Percentiles rank a stretch among this genome's conserved stretches.
phyloP scores from a whole-genome alignment of 2,113 vertebrate species.

The Colius striatus region DNA sequence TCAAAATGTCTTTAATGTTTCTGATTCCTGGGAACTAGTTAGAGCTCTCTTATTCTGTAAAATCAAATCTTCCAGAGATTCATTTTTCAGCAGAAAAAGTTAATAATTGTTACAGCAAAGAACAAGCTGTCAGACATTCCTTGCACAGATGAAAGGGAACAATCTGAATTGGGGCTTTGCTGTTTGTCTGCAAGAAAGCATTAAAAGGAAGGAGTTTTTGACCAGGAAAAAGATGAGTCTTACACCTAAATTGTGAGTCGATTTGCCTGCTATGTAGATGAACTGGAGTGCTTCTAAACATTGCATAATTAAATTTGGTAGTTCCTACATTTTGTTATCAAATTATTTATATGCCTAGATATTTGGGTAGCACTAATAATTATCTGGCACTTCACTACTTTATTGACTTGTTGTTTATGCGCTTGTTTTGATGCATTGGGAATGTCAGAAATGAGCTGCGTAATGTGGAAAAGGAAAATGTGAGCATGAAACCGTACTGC shows the following conservation, averaged over 20 bases:
- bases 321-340: not conserved
- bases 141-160: not conserved
- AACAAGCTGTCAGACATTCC: not conserved
- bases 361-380: not conserved
- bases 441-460: not conserved
- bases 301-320: not conserved
- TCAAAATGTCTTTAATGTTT: not conserved
- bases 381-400: not conserved
- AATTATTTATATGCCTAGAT: not conserved
- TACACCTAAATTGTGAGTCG: not conserved
- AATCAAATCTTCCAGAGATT: not conserved
- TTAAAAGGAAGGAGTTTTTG: not conserved
- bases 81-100: not conserved
- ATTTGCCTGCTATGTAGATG: not conserved
- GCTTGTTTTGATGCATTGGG: not conserved
- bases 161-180: not conserved
- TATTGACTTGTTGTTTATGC: not conserved
- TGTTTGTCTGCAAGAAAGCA: not conserved
- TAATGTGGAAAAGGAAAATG: not conserved
- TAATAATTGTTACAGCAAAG: not conserved
- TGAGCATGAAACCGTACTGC: not conserved
- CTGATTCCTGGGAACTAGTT: not conserved
- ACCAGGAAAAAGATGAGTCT: not conserved
- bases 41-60: not conserved
- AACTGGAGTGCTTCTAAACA: not conserved